Evolutionary conservation across 2,113 vertebrate genomes (phyloP).

Genomic region (Cyprinus carpio): DNA sequence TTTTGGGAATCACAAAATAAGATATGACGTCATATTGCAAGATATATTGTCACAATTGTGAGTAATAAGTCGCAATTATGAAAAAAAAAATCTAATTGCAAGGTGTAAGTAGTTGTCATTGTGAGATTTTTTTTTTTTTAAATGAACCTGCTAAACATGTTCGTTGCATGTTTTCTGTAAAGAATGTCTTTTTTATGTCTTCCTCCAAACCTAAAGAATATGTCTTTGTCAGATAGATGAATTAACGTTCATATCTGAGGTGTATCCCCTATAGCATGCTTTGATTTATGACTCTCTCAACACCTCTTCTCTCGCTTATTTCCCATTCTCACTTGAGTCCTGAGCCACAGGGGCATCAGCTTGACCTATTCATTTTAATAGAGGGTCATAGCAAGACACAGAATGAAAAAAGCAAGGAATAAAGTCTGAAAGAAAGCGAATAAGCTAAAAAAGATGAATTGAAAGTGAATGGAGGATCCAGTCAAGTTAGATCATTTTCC

Average conservation of each 20-base stretch:
- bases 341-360: background rate
- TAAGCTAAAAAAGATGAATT: background rate
- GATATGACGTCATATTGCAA: background rate
- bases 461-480: background rate
- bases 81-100: no score
- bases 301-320: constrained; percentile 7
- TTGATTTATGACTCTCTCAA: constrained; percentile 24
- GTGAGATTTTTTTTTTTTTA: background rate
- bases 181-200: background rate
- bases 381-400: background rate
- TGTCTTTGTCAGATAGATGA: constrained; percentile 17
- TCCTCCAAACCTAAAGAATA: background rate
- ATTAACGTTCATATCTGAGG: constrained; percentile 24
- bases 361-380: constrained; percentile 28
- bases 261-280: background rate
- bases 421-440: background rate
- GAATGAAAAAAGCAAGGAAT: background rate
- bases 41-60: no score
- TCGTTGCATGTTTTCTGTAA: background rate
- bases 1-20: background rate
- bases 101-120: background rate
- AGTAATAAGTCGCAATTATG: no score
- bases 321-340: background rate
- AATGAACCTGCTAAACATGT: background rate
- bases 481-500: constrained; percentile 41